These are phyloP conservation scores for Uropetala carovei DNA, from an alignment of 2,888 invertebrate species.

Conservation along the genomic window DNA sequence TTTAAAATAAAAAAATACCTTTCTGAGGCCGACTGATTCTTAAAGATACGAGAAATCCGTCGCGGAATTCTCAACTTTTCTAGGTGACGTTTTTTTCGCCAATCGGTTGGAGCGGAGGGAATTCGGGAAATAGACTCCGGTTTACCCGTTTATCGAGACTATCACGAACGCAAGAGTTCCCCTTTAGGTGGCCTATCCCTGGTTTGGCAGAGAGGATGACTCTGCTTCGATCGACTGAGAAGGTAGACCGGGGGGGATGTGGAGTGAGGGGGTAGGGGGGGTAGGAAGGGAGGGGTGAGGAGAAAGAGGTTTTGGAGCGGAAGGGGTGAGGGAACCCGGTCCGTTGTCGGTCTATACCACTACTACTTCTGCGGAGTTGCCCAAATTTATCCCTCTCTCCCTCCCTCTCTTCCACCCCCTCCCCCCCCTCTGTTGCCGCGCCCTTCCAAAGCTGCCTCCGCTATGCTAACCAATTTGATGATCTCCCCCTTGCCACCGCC, in stretches of 20 bases:
- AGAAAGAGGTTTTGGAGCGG: background rate
- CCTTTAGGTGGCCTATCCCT: constrained; percentile 2
- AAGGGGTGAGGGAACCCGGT: background rate
- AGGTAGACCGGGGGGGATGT: background rate
- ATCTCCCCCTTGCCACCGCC: too few relatives aligned
- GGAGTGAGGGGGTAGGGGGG: background rate
- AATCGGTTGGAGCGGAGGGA: too few relatives aligned
- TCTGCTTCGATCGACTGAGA: background rate
- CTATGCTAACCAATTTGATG: too few relatives aligned
- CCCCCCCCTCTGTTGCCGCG: too few relatives aligned
- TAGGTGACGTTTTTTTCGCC: too few relatives aligned
- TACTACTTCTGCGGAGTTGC: background rate
- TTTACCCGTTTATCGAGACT: background rate
- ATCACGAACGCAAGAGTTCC: background rate
- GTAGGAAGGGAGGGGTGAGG: background rate
- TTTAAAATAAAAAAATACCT: too few relatives aligned
- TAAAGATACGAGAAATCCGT: too few relatives aligned
- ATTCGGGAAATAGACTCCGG: too few relatives aligned
- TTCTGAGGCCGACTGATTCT: too few relatives aligned
- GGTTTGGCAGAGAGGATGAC: background rate
- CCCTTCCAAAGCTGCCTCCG: too few relatives aligned
- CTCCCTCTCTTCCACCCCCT: too few relatives aligned
- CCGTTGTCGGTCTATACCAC: constrained; percentile 5
- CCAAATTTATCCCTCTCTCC: background rate
- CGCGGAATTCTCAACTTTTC: too few relatives aligned